Conservation (phyloP, 2,113 vertebrate species). For the Dipodomys ordii region DNA sequence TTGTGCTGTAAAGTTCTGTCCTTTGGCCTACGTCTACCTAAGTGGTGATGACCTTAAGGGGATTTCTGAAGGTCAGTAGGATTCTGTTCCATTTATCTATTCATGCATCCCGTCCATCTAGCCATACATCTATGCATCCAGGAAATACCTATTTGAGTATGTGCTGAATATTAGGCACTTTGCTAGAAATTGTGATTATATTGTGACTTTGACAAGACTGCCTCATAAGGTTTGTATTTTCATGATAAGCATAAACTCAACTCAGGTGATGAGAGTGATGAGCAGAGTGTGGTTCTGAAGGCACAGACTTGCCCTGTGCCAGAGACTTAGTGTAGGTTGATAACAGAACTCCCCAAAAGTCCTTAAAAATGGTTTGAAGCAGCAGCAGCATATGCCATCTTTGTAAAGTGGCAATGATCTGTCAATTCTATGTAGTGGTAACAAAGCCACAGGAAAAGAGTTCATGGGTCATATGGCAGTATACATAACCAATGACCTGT, state of each 20-base stretch:
- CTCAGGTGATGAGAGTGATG: not conserved
- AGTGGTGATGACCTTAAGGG: not conserved
- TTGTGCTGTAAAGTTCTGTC: not conserved
- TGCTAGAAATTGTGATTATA: not conserved
- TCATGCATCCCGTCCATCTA: not conserved
- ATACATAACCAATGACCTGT: not conserved
- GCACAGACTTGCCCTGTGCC: not conserved
- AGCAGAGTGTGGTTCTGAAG: not conserved
- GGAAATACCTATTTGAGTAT: not conserved
- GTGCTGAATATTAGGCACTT: not conserved
- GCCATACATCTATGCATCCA: not conserved
- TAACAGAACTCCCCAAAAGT: not conserved
- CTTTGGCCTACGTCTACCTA: not conserved
- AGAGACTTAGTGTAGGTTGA: not conserved
- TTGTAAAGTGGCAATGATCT: not conserved
- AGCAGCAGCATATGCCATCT: not conserved
- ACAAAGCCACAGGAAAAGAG: no score
- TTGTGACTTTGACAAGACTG: not conserved
- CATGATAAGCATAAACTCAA: not conserved
- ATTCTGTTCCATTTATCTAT: not conserved
- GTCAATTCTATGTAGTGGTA: fast-evolving
- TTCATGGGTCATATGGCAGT: fast-evolving
- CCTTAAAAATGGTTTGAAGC: not conserved
- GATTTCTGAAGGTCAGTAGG: not conserved
- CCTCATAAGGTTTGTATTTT: not conserved